Conservation (phyloP, 2,113 vertebrate genomes). For the Ctenodactylus gundi region DNA sequence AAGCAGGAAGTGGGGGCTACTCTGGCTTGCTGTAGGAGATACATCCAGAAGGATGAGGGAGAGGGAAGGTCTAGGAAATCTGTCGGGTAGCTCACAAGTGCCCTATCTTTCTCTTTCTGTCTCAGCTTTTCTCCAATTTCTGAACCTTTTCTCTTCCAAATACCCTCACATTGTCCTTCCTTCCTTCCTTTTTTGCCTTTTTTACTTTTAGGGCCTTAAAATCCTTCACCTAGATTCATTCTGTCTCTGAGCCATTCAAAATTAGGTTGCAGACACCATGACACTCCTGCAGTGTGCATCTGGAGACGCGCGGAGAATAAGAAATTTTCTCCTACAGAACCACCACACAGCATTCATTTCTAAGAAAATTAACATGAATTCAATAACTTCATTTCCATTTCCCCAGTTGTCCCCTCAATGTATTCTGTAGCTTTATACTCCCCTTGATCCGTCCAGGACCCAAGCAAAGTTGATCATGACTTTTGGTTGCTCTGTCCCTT, state of each 20-base stretch:
- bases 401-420: background rate
- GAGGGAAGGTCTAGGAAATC: background rate
- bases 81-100: background rate
- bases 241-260: background rate
- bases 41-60: background rate
- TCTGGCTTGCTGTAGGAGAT: accelerated
- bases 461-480: background rate
- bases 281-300: background rate
- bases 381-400: background rate
- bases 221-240: background rate
- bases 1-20: background rate
- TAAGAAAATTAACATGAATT: background rate
- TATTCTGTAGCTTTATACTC: background rate
- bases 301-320: background rate
- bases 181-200: background rate
- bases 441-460: background rate
- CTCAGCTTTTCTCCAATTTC: background rate
- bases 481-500: background rate
- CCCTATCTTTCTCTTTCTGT: background rate
- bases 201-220: slow-evolving; percentile 25
- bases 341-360: background rate
- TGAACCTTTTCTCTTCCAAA: background rate
- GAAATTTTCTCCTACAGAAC: background rate
- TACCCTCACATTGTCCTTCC: background rate
- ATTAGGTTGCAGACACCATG: background rate